Evolutionary conservation across 2,113 vertebrate species (phyloP).

Genomic region (Octodon degus): DNA sequence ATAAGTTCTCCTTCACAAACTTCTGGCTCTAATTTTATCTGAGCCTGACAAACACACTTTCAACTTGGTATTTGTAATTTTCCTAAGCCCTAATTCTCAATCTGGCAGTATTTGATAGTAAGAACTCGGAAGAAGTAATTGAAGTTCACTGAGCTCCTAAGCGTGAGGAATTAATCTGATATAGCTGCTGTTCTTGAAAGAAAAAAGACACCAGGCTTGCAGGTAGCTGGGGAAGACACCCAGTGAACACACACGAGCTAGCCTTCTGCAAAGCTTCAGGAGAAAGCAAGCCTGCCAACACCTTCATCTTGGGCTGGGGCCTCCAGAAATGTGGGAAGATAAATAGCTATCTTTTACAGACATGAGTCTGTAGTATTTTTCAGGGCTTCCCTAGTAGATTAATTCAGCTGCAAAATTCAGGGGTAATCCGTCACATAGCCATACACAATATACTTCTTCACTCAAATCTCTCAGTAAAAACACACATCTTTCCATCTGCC

Average conservation of each 20-base stretch:
- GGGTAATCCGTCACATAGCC: not conserved
- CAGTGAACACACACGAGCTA: not conserved
- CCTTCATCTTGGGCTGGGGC: not conserved
- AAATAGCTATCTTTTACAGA: not conserved
- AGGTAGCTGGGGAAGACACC: not conserved
- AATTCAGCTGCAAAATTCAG: not conserved
- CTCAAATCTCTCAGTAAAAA: not conserved
- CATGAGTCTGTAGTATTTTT: not conserved
- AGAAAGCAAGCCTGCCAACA: not conserved
- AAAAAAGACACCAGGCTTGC: not conserved
- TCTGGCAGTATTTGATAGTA: not conserved
- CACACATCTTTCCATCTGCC: not conserved
- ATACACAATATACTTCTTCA: not conserved
- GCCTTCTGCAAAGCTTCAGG: not conserved
- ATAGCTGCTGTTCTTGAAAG: not conserved
- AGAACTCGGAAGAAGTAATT: not conserved
- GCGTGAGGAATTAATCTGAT: not conserved
- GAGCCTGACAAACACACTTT: not conserved
- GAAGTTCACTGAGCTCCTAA: not conserved
- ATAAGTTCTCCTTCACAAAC: not conserved
- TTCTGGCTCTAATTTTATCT: not conserved
- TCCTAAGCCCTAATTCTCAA: not conserved
- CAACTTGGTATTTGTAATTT: not conserved
- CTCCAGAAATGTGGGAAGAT: not conserved
- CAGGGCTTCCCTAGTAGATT: not conserved